phyloP scores from a whole-genome alignment of 1,140 invertebrate genomes.

The Lepidurus couesii region DNA sequence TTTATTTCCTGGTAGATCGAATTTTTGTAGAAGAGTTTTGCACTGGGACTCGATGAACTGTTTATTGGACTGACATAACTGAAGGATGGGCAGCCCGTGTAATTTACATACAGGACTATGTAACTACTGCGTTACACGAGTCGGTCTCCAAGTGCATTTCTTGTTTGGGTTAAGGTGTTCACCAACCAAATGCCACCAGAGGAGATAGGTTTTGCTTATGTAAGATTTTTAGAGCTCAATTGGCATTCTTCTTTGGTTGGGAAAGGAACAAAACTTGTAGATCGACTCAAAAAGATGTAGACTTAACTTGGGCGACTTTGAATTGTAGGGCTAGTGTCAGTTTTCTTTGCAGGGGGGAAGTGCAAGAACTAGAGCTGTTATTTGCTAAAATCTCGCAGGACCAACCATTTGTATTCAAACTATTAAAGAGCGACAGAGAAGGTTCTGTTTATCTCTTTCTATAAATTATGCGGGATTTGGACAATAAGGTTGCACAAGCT shows the following conservation, averaged over 20 bases:
- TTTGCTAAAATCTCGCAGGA: neutral
- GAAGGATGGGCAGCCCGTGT: neutral
- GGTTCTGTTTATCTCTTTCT: neutral
- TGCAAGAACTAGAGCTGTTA: neutral
- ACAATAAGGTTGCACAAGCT: neutral
- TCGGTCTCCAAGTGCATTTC: slow-evolving; percentile 13
- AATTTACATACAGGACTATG: slow-evolving; percentile 14
- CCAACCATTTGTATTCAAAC: slow-evolving; percentile 9
- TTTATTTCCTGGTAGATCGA: neutral
- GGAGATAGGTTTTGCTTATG: neutral
- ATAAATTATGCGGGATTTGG: neutral
- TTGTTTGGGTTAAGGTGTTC: neutral
- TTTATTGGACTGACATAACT: neutral
- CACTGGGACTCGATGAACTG: neutral
- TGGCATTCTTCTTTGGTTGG: neutral
- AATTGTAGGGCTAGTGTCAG: neutral
- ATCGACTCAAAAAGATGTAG: too few species aligned
- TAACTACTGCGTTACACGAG: neutral
- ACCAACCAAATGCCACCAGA: neutral
- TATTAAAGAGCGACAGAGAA: neutral
- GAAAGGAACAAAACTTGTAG: neutral
- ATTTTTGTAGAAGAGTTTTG: slow-evolving; percentile 6
- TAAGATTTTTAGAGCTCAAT: neutral
- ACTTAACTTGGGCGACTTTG: too few species aligned
- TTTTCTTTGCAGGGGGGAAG: neutral